These are phyloP conservation scores for Cyclargus thomasi DNA, from an alignment of 1,140 invertebrate genomes.

Conservation along the genomic window DNA sequence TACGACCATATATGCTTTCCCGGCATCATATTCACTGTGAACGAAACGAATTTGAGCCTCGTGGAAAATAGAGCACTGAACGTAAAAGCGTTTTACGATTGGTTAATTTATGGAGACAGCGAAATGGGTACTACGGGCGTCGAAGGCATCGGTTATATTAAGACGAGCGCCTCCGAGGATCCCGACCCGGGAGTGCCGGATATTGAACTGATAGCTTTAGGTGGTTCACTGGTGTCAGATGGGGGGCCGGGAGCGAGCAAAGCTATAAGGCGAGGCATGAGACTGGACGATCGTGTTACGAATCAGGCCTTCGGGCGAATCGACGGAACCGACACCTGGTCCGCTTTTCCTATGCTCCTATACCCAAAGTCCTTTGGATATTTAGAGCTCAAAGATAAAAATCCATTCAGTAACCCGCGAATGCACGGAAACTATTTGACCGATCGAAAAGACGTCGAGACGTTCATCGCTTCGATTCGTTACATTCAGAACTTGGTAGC, in stretches of 20 bases:
- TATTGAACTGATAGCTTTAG: constrained; percentile 78
- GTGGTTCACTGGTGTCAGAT: constrained; percentile 77
- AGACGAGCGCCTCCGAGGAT: constrained; percentile 76
- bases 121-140: constrained; percentile 75
- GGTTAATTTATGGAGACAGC: constrained; percentile 67
- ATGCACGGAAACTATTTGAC: constrained; percentile 81
- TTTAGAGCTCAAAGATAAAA: constrained; percentile 73
- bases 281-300: constrained; percentile 77
- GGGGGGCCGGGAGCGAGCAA: constrained; percentile 71
- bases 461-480: constrained; percentile 71
- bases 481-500: constrained; percentile 57
- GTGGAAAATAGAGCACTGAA: constrained; percentile 43
- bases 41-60: constrained; percentile 63
- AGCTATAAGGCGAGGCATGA: constrained; percentile 75
- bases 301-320: constrained; percentile 74
- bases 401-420: constrained; percentile 79
- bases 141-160: constrained; percentile 80
- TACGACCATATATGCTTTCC: constrained; percentile 79
- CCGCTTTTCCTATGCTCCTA: constrained; percentile 33
- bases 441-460: constrained; percentile 70
- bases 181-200: constrained; percentile 76
- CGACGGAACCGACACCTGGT: constrained; percentile 39
- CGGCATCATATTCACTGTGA: constrained; percentile 78
- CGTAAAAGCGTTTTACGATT: constrained; percentile 38
- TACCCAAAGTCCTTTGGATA: constrained; percentile 79